Percentiles rank a stretch among this genome's conserved stretches.
phyloP scores from a whole-genome alignment of 2,113 vertebrate species.

The Sprattus sprattus region DNA sequence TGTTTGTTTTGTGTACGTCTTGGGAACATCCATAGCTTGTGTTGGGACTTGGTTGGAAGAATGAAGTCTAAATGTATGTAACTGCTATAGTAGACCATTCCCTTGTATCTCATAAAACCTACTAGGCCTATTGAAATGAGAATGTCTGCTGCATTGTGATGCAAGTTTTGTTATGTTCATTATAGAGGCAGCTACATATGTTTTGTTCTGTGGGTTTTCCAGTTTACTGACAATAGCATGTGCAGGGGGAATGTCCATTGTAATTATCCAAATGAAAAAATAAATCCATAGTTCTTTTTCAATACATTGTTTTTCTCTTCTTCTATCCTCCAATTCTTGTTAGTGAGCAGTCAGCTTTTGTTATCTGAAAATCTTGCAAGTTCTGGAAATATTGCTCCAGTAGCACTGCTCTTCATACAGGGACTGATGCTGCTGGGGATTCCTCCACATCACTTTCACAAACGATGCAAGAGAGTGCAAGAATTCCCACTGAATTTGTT shows the following conservation, averaged over 20 bases:
- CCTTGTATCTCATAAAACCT: constrained; percentile 43
- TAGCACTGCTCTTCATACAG: neutral
- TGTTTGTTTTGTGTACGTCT: too few species aligned
- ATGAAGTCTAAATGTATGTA: neutral
- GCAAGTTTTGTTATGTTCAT: constrained; percentile 30
- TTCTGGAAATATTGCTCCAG: too few species aligned
- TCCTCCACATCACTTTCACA: neutral
- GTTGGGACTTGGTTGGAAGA: too few species aligned
- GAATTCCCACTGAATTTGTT: neutral
- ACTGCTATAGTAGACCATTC: constrained; percentile 38
- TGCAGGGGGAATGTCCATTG: too few species aligned
- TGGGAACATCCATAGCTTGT: too few species aligned
- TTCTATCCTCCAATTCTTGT: neutral
- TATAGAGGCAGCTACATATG: constrained; percentile 22
- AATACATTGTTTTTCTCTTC: neutral
- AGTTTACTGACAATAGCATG: too few species aligned
- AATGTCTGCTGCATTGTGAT: constrained; percentile 39
- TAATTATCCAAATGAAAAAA: too few species aligned
- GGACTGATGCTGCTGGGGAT: neutral
- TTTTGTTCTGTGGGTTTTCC: constrained; percentile 24
- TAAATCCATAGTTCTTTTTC: neutral
- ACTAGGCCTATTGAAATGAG: constrained; percentile 38
- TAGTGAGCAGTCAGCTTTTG: too few species aligned
- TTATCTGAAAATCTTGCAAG: too few species aligned
- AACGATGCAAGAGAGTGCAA: neutral